phyloP scores from a whole-genome alignment of 1,140 invertebrate genomes.

The Drosophila seguyi region DNA sequence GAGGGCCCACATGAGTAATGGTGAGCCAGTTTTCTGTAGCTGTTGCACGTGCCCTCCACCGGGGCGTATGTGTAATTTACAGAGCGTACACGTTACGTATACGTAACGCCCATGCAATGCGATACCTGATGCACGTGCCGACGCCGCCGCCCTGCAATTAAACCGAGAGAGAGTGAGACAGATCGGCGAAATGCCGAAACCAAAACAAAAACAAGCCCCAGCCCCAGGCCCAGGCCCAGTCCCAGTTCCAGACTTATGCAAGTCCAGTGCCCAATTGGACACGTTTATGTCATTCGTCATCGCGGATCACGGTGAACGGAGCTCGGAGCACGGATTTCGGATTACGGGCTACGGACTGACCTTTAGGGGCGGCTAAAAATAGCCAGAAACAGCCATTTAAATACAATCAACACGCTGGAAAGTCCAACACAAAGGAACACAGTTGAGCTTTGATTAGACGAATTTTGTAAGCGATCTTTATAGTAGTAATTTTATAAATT shows the following conservation, averaged over 20 bases:
- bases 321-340: conserved; percentile 16
- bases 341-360: conserved; percentile 40
- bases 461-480: neutral
- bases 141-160: conserved; percentile 32
- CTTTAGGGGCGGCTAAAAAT: conserved; percentile 70
- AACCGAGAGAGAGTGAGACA: conserved; percentile 27
- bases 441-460: neutral
- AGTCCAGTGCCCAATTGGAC: conserved; percentile 50
- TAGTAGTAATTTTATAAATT: neutral
- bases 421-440: conserved; percentile 46
- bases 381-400: conserved; percentile 56
- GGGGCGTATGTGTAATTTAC: conserved; percentile 33
- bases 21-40: conserved; percentile 28
- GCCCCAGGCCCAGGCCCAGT: neutral
- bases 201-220: conserved; percentile 42
- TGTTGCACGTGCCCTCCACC: conserved; percentile 56
- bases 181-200: conserved; percentile 47
- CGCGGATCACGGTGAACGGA: conserved; percentile 18
- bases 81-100: conserved; percentile 57
- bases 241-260: conserved; percentile 31
- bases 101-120: conserved; percentile 53
- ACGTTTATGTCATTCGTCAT: conserved; percentile 61
- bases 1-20: conserved; percentile 38
- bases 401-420: conserved; percentile 70
- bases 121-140: conserved; percentile 51